Percentiles rank a stretch among this genome's conserved stretches.
These are phyloP conservation scores for Myiothlypis chrysogaster DNA, from an alignment of 2,797 vertebrate species.

Conservation along the genomic window DNA sequence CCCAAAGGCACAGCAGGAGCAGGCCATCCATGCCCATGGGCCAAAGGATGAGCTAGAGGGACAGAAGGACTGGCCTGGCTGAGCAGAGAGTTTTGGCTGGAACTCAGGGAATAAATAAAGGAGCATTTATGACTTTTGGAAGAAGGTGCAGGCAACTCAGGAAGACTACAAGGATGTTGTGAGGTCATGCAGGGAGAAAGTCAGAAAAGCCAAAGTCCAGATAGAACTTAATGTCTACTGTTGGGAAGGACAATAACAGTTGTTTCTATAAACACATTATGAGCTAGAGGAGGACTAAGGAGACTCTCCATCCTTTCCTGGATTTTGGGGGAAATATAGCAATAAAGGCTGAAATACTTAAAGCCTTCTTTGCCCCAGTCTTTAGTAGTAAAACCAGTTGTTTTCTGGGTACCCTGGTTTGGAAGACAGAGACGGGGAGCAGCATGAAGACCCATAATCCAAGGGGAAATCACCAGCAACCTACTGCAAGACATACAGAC, in stretches of 20 bases:
- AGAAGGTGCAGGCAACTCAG: not conserved
- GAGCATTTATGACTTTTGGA: not conserved
- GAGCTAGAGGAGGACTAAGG: not conserved
- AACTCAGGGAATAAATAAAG: not conserved
- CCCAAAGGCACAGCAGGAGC: not conserved
- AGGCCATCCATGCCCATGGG: not conserved
- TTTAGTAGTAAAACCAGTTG: not conserved
- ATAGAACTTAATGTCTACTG: not conserved
- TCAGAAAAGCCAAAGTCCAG: not conserved
- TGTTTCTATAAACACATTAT: not conserved
- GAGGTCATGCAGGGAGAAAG: not conserved
- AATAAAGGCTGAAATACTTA: not conserved
- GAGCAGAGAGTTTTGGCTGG: not conserved
- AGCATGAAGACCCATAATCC: not conserved
- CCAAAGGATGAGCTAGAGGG: not conserved
- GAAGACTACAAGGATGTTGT: not conserved
- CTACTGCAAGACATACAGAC: not conserved
- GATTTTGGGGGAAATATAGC: not conserved
- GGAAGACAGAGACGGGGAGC: not conserved
- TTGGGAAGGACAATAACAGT: not conserved
- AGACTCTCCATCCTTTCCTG: not conserved
- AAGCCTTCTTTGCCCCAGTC: not conserved
- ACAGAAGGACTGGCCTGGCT: not conserved
- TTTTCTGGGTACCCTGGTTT: not conserved
- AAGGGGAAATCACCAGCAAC: not conserved